Conservation (phyloP, 2,113 vertebrate species). For the Puma concolor region DNA sequence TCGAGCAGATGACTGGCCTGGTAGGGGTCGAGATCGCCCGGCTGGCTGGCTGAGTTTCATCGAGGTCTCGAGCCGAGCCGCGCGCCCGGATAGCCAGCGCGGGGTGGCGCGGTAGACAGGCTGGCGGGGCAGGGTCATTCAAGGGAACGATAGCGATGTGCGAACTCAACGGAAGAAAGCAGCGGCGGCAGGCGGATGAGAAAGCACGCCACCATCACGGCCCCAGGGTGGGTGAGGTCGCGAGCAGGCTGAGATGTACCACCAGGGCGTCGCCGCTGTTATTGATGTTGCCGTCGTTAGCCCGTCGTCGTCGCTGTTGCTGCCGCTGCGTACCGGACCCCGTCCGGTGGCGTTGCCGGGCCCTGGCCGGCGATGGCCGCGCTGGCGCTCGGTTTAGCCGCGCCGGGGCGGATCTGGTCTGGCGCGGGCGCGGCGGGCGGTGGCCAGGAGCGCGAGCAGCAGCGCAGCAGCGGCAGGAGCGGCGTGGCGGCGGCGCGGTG, state of each 20-base stretch:
- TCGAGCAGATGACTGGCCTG: too few species aligned
- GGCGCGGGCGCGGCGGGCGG: slow-evolving; percentile 52
- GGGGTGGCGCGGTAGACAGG: too few species aligned
- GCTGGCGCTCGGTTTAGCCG: background rate
- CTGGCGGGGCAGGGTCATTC: background rate
- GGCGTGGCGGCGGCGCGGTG: background rate
- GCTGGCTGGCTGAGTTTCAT: too few species aligned
- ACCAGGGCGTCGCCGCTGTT: slow-evolving; percentile 77
- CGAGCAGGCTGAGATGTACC: slow-evolving; percentile 87
- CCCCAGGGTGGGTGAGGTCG: slow-evolving; percentile 91
- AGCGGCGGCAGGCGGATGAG: too few species aligned
- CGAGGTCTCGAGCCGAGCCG: rapidly evolving
- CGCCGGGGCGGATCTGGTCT: background rate
- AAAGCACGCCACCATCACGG: slow-evolving; percentile 91
- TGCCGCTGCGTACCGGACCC: too few species aligned
- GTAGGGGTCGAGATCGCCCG: too few species aligned
- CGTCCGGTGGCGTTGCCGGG: slow-evolving; percentile 61
- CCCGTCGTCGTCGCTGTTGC: too few species aligned
- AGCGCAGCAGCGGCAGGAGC: background rate
- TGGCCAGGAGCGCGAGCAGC: slow-evolving; percentile 73
- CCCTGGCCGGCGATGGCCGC: background rate
- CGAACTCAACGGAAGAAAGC: too few species aligned
- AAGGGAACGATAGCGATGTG: too few species aligned
- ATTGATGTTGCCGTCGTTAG: too few species aligned
- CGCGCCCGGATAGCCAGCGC: too few species aligned